Evolutionary conservation across 2,113 vertebrate species (phyloP).

Genomic region (Phyllostomus discolor): DNA sequence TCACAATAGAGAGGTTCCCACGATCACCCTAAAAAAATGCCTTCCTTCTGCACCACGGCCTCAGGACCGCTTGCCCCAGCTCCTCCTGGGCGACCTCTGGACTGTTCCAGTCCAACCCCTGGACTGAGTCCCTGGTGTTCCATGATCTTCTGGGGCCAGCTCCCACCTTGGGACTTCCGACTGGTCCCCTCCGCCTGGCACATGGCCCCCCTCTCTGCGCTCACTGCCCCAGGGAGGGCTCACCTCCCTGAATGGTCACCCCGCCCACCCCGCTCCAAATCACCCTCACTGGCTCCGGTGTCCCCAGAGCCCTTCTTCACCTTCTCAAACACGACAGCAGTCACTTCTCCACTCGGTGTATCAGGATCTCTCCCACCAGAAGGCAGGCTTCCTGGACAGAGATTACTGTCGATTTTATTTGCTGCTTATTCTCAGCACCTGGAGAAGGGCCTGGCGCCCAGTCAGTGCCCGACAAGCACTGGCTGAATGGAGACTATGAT

Average conservation of each 20-base stretch:
- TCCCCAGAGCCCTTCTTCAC: background rate
- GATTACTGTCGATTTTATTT: background rate
- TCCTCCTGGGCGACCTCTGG: background rate
- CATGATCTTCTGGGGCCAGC: fast-evolving
- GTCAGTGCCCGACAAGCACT: fast-evolving
- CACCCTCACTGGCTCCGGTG: background rate
- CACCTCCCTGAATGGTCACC: fast-evolving
- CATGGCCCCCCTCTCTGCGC: background rate
- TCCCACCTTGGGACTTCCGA: background rate
- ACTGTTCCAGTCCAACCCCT: too few species aligned
- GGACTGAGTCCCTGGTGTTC: fast-evolving
- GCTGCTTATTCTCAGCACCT: background rate
- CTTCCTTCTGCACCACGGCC: background rate
- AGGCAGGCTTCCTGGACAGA: fast-evolving
- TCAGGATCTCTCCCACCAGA: background rate
- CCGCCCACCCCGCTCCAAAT: fast-evolving
- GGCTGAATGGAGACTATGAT: background rate
- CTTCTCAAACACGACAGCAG: background rate
- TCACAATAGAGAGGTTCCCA: fast-evolving
- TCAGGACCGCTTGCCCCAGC: fast-evolving
- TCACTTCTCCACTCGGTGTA: too few species aligned
- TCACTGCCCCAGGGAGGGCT: background rate
- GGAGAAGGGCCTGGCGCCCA: background rate
- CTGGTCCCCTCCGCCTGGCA: background rate
- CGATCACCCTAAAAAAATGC: background rate